phyloP scores from a whole-genome alignment of 2,113 vertebrate species.

The Nettapus auritus region DNA sequence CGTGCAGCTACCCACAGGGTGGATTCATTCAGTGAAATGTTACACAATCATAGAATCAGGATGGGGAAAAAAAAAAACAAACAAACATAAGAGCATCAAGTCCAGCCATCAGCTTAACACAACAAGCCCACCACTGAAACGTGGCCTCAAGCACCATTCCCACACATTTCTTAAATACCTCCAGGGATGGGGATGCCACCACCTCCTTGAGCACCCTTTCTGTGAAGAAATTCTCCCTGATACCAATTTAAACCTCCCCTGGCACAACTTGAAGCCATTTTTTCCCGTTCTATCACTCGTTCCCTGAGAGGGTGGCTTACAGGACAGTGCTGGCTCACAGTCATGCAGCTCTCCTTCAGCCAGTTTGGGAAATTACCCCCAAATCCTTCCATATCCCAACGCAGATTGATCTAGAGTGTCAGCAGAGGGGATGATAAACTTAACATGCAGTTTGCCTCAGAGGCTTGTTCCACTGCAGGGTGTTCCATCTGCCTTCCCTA shows the following conservation, averaged over 20 bases:
- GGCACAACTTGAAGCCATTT: neutral
- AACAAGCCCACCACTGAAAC: too few species aligned
- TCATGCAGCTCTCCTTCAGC: neutral
- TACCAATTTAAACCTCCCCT: too few species aligned
- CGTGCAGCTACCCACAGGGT: rapidly evolving
- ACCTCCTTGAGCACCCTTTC: too few species aligned
- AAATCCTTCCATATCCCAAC: rapidly evolving
- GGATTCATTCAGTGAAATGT: neutral
- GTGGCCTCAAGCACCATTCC: too few species aligned
- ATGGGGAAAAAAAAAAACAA: too few species aligned
- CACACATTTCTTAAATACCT: too few species aligned
- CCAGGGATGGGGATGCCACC: too few species aligned
- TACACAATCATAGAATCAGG: too few species aligned
- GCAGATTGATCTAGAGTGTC: neutral
- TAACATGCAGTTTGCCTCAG: neutral
- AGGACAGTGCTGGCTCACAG: neutral
- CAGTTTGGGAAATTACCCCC: neutral
- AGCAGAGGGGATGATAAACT: neutral
- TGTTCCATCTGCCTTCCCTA: neutral
- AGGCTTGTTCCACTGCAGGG: neutral
- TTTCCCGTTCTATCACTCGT: neutral
- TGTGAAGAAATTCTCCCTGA: too few species aligned
- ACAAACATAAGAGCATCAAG: too few species aligned
- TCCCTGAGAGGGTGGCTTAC: neutral
- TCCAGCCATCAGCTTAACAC: too few species aligned